Conservation (phyloP, 2,797 vertebrate species). For the Moxostoma hubbsi region DNA sequence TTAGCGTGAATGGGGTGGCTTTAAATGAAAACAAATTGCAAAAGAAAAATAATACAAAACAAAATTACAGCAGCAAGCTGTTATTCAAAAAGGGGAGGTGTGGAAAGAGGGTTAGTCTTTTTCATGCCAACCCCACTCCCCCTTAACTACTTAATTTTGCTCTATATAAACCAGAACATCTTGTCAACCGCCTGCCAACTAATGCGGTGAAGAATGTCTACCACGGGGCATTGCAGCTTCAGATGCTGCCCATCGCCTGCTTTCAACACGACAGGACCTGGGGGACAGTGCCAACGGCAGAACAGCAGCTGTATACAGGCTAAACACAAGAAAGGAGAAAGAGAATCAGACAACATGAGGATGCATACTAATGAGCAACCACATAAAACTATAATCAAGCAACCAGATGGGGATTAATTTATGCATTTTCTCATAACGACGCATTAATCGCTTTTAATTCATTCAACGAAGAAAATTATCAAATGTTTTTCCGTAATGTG, state of each 20-base stretch:
- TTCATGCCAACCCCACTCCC: slow-evolving; percentile 62
- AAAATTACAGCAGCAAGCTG: slow-evolving; percentile 69
- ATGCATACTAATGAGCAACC: slow-evolving; percentile 77
- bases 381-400: slow-evolving; percentile 74
- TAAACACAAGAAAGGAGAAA: slow-evolving; percentile 67
- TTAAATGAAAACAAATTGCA: slow-evolving; percentile 62
- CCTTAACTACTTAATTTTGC: slow-evolving; percentile 61
- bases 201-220: slow-evolving; percentile 63
- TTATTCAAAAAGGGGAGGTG: slow-evolving; percentile 63
- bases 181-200: slow-evolving; percentile 70
- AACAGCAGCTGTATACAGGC: slow-evolving; percentile 80
- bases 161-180: slow-evolving; percentile 65
- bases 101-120: slow-evolving; percentile 63
- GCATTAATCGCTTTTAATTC: slow-evolving; percentile 50
- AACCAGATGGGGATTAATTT: slow-evolving; percentile 66
- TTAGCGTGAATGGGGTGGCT: slow-evolving; percentile 66
- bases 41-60: slow-evolving; percentile 63
- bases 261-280: slow-evolving; percentile 70
- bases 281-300: slow-evolving; percentile 76
- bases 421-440: slow-evolving; percentile 52
- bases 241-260: slow-evolving; percentile 74
- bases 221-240: slow-evolving; percentile 68
- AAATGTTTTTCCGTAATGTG: neutral
- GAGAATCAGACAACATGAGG: slow-evolving; percentile 72
- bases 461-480: slow-evolving; percentile 42